Evolutionary conservation across 2,888 invertebrate species (phyloP).

Genomic region (Subacronicta megacephala): DNA sequence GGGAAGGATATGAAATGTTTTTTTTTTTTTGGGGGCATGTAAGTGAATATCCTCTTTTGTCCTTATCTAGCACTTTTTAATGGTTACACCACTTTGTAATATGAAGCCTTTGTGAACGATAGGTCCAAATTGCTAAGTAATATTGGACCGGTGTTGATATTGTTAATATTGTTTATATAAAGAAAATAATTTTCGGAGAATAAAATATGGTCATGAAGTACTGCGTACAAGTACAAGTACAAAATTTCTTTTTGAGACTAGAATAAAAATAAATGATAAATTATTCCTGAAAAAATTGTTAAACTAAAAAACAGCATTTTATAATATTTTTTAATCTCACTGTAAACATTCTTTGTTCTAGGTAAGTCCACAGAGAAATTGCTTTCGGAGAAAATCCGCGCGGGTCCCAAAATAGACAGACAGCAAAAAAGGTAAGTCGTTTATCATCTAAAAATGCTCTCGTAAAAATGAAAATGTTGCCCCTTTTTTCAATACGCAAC

Average conservation of each 20-base stretch:
- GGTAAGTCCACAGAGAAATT: conserved; percentile 63
- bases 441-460: conserved; percentile 66
- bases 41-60: conserved; percentile 1
- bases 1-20: conserved; percentile 25
- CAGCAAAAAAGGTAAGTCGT: conserved; percentile 66
- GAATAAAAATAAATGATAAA: background rate
- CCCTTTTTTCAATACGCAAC: conserved; percentile 58
- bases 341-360: conserved; percentile 58
- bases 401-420: conserved; percentile 52
- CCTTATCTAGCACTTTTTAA: conserved; percentile 17
- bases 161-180: too few species aligned
- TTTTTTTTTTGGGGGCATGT: conserved; percentile 5
- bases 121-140: too few species aligned
- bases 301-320: conserved; percentile 3
- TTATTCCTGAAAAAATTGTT: conserved; percentile 4
- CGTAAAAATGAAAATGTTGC: conserved; percentile 63
- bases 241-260: background rate
- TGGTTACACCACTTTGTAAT: conserved; percentile 15
- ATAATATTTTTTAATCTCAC: conserved; percentile 27
- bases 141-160: too few species aligned
- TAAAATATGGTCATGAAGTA: too few species aligned
- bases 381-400: conserved; percentile 46
- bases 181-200: too few species aligned
- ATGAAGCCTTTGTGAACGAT: conserved; percentile 1
- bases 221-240: too few species aligned